A percentile compares a stretch with the other conserved stretches of the same genome.
phyloP scores from a whole-genome alignment of 2,888 invertebrate genomes.

The Anthrax anthrax region DNA sequence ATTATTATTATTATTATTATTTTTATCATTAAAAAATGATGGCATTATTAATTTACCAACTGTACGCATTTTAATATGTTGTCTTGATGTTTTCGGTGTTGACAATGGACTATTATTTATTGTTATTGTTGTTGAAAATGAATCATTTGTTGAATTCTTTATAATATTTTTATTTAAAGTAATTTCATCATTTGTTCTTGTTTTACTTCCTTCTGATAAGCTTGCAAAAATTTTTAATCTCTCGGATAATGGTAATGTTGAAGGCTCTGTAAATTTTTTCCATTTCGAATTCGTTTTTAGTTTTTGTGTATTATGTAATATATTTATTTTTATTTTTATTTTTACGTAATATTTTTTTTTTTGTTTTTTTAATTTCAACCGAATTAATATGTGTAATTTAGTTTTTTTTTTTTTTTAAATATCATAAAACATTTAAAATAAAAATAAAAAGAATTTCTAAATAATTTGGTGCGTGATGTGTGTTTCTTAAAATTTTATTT shows the following conservation, averaged over 20 bases:
- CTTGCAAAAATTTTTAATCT: conserved; percentile 30
- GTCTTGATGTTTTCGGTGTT: conserved; percentile 10
- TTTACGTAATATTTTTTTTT: too few species aligned
- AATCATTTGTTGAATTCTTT: conserved; percentile 3
- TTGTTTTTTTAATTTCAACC: not conserved
- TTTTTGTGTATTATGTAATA: not conserved
- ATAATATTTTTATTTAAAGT: conserved; percentile 14
- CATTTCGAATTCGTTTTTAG: not conserved
- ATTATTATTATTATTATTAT: conserved; percentile 18
- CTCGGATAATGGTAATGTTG: conserved; percentile 30
- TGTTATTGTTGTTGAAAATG: not conserved
- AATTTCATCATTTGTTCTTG: not conserved
- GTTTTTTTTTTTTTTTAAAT: not conserved
- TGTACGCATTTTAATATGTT: conserved; percentile 22
- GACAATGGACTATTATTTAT: not conserved
- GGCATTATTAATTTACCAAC: conserved; percentile 29
- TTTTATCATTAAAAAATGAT: conserved; percentile 22
- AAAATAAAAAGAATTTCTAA: not conserved
- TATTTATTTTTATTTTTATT: conserved; percentile 1
- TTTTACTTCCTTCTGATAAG: conserved; percentile 17
- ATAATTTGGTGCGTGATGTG: conserved; percentile 5
- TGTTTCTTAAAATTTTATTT: not conserved
- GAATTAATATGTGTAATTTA: not conserved
- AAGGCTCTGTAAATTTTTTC: conserved; percentile 23
- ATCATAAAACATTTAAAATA: not conserved